These are phyloP conservation scores for Coregonus ussuriensis DNA, from an alignment of 2,797 vertebrate genomes.

Conservation along the genomic window DNA sequence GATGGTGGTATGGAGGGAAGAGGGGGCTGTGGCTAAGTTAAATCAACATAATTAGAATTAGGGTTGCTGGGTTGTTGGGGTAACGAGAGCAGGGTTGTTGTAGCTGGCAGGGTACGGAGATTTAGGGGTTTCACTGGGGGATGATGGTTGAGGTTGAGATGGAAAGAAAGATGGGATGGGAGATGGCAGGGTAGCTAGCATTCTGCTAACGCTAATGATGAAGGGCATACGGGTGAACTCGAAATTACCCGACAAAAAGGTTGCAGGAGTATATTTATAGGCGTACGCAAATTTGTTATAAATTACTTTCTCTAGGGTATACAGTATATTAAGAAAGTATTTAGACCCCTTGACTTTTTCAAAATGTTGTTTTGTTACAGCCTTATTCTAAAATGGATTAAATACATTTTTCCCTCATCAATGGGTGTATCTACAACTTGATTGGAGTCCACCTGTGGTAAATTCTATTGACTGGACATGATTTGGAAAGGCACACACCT, in stretches of 20 bases:
- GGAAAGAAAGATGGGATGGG: conserved; percentile 37
- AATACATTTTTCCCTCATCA: too few relatives aligned
- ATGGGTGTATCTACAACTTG: too few relatives aligned
- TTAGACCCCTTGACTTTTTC: too few relatives aligned
- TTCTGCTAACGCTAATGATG: conserved; percentile 49
- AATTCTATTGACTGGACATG: too few relatives aligned
- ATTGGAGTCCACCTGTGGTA: too few relatives aligned
- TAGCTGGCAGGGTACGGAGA: conserved; percentile 49
- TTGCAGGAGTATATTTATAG: conserved; percentile 29
- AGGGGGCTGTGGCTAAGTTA: conserved; percentile 90
- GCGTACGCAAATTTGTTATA: neutral
- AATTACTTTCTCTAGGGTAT: conserved; percentile 6
- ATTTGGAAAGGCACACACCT: too few relatives aligned
- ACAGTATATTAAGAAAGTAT: too few relatives aligned
- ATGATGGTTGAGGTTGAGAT: conserved; percentile 59
- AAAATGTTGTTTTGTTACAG: too few relatives aligned
- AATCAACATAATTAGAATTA: conserved; percentile 99
- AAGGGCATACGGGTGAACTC: conserved; percentile 39
- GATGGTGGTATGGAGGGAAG: conserved; percentile 81
- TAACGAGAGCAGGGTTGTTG: conserved; percentile 48
- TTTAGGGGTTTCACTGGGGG: conserved; percentile 52
- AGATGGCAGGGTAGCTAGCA: conserved; percentile 56
- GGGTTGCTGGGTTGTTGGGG: conserved; percentile 78
- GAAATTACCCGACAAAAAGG: conserved; percentile 33
- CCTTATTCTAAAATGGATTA: too few relatives aligned